A percentile compares a stretch with the other conserved stretches of the same genome.
Evolutionary conservation across 1,140 invertebrate genomes (phyloP).

Genomic region (Pogonus chalceus): DNA sequence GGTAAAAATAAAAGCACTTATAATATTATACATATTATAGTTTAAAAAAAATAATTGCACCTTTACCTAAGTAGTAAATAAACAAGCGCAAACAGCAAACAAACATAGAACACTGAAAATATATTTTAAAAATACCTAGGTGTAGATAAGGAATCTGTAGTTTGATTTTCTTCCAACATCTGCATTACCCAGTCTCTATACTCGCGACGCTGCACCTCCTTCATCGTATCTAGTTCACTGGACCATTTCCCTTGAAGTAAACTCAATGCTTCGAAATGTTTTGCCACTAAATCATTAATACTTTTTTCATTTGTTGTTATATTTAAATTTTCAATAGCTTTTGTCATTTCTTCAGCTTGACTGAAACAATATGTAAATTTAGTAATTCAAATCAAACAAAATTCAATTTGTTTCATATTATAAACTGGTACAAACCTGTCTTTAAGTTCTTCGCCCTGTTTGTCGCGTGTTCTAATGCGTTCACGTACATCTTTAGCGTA

Average conservation of each 20-base stretch:
- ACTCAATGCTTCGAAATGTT: conserved; percentile 69
- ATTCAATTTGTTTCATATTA: conserved; percentile 41
- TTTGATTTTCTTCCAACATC: conserved; percentile 57
- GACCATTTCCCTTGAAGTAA: conserved; percentile 60
- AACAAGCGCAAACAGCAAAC: too few species aligned
- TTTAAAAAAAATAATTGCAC: too few species aligned
- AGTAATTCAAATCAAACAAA: conserved; percentile 27
- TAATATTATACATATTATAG: too few species aligned
- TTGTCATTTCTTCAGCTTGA: conserved; percentile 67
- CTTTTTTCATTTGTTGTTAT: conserved; percentile 59
- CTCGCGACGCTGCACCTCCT: conserved; percentile 66
- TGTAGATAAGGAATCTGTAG: conserved; percentile 39
- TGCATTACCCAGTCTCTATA: conserved; percentile 75
- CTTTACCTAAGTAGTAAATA: too few species aligned
- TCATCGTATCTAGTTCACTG: conserved; percentile 60
- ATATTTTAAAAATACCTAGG: conserved; percentile 42
- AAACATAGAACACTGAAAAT: too few species aligned
- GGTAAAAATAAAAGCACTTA: conserved; percentile 30
- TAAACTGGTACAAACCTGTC: conserved; percentile 9
- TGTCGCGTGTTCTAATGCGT: conserved; percentile 45
- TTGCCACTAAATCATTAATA: conserved; percentile 62
- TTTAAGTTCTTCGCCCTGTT: conserved; percentile 47
- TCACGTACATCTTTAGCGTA: conserved; percentile 62
- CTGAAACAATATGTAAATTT: conserved; percentile 34
- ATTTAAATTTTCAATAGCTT: conserved; percentile 57